These are phyloP conservation scores for Cataglyphis albicans DNA, from an alignment of 2,888 invertebrate species.

Conservation along the genomic window DNA sequence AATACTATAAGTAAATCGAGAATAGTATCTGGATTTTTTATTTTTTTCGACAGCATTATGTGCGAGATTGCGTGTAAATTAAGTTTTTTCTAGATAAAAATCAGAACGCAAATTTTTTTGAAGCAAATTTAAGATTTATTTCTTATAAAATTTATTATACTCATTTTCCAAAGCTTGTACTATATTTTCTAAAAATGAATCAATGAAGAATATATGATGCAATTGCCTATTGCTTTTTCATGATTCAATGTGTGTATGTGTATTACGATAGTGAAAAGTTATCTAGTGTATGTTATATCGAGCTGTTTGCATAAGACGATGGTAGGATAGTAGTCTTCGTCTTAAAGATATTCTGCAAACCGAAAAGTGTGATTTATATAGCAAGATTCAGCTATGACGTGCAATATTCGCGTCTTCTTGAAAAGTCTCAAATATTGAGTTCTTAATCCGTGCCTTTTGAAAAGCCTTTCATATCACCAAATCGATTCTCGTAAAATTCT, in stretches of 20 bases:
- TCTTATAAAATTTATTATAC: not conserved
- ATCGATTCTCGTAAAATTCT: conserved; percentile 21
- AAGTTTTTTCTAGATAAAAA: not conserved
- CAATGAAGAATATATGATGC: too few species aligned
- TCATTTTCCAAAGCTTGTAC: not conserved
- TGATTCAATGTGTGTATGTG: not conserved
- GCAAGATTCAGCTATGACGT: conserved; percentile 50
- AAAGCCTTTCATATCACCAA: conserved; percentile 31
- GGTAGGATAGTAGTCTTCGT: not conserved
- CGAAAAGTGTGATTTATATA: conserved; percentile 40
- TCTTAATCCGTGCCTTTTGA: conserved; percentile 72
- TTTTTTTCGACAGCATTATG: not conserved
- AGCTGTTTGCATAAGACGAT: conserved; percentile 34
- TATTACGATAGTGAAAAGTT: not conserved
- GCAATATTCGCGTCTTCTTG: conserved; percentile 75
- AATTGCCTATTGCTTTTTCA: not conserved
- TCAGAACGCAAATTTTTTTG: not conserved
- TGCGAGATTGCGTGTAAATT: not conserved
- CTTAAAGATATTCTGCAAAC: conserved; percentile 46
- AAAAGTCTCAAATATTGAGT: conserved; percentile 78
- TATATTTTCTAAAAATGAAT: conserved; percentile 1
- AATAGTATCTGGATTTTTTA: not conserved
- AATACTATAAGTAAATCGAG: not conserved
- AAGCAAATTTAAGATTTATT: not conserved
- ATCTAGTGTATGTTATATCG: not conserved